Evolutionary conservation across 2,888 invertebrate species (phyloP).

Genomic region (Netelia melanura): DNA sequence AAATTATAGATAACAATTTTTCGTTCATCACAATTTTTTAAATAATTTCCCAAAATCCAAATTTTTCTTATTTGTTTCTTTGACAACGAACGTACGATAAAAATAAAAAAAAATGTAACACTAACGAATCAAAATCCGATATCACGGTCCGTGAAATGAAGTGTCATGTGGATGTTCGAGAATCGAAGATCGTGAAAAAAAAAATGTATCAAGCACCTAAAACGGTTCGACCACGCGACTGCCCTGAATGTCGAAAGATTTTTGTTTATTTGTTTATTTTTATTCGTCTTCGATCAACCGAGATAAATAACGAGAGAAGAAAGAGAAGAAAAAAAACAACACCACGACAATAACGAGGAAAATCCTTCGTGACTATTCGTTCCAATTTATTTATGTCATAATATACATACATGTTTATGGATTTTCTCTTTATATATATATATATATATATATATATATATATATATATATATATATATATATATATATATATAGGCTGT

Average conservation of each 20-base stretch:
- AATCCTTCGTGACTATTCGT: constrained; percentile 6
- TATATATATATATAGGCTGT: too few relatives aligned
- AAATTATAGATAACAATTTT: neutral
- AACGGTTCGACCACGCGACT: neutral
- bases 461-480: neutral
- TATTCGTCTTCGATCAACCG: neutral
- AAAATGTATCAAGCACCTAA: too few relatives aligned
- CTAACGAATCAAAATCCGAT: too few relatives aligned
- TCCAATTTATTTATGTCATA: constrained; percentile 33
- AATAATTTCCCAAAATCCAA: too few relatives aligned
- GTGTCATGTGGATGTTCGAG: too few relatives aligned
- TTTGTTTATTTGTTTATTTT: neutral
- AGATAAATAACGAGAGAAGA: neutral
- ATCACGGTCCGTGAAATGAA: too few relatives aligned
- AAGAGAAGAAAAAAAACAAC: neutral
- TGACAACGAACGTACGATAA: too few relatives aligned
- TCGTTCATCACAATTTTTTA: neutral
- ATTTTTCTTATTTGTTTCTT: too few relatives aligned
- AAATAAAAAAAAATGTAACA: too few relatives aligned
- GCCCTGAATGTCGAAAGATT: neutral
- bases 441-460: too few relatives aligned
- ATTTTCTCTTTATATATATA: too few relatives aligned
- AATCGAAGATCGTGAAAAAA: too few relatives aligned
- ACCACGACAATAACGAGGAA: constrained; percentile 6
- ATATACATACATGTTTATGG: neutral